Percentiles rank a stretch among this genome's conserved stretches.
These are phyloP conservation scores for Dermolepida albohirtum DNA, from an alignment of 2,888 invertebrate genomes.

Conservation along the genomic window DNA sequence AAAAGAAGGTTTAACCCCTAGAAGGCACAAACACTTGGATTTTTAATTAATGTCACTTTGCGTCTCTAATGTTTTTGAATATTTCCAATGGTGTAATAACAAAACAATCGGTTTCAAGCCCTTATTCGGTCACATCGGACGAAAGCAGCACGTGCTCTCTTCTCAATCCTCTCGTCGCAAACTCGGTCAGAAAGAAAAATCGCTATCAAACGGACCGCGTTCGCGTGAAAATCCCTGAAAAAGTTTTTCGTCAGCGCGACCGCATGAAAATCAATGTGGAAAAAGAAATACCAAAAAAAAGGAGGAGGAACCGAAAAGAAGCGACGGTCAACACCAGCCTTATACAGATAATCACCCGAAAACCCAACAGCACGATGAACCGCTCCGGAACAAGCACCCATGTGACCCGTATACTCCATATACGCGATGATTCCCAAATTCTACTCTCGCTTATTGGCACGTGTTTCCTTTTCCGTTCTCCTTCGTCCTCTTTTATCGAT, in stretches of 20 bases:
- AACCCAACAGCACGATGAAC: too few species aligned
- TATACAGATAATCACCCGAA: background rate
- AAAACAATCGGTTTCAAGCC: background rate
- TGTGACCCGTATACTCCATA: slow-evolving; percentile 37
- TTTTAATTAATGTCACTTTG: too few species aligned
- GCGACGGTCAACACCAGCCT: background rate
- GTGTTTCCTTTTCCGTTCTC: slow-evolving; percentile 46
- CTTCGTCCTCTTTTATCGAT: slow-evolving; percentile 53
- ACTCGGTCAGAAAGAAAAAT: slow-evolving; percentile 25
- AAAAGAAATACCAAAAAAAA: too few species aligned
- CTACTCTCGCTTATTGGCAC: slow-evolving; percentile 54
- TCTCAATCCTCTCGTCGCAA: background rate
- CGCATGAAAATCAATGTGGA: slow-evolving; percentile 1
- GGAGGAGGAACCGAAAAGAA: background rate
- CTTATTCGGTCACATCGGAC: background rate
- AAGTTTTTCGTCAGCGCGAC: slow-evolving; percentile 5
- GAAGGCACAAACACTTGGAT: too few species aligned
- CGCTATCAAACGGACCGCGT: background rate
- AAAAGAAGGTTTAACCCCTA: too few species aligned
- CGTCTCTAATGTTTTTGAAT: too few species aligned
- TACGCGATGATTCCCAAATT: slow-evolving; percentile 48
- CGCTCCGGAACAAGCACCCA: slow-evolving; percentile 4
- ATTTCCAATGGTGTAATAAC: too few species aligned
- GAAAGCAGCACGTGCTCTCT: background rate
- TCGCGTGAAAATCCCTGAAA: slow-evolving; percentile 17